Base-by-base conservation (phyloP, 2,113 vertebrate species). In the Pitta sordida region DNA sequence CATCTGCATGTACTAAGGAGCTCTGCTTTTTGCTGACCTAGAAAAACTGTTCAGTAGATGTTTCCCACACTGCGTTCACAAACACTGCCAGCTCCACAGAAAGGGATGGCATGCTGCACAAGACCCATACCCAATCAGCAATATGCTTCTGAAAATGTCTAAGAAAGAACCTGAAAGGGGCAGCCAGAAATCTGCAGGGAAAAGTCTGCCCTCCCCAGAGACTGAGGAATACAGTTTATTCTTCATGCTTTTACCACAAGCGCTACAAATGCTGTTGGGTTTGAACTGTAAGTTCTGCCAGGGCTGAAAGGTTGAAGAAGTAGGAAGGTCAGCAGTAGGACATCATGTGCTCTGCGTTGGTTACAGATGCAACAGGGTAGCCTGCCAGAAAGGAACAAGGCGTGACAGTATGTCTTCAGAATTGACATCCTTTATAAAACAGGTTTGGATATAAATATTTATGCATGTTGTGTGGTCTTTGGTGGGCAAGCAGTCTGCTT, bases 101-200 rank as follows among this genome's bases (percentile, higher is more conserved):
- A 80, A 21, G 58, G 0, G 1, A 11, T 46, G 62, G 22, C 13
- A 10, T 7, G 13, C 24, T n/a, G 44, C 56, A 39, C 30, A 9
- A 2, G 4, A 48, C 18, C 30, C 34, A 12, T 18, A 36, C 15
- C 18, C 2, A 0, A 56, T 22, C 2, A 6, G 49, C 2, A 5
- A 3, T 65, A 71, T 70, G 23, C 20, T 87, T 37, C 49, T 71
- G 53, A 48, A 65, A 83, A 16, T 23, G 4, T 26, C 49, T 8
- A 1, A 46, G 67, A 36, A 34, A 36, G 39, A 20, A 39, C 27
- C 43, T 87, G 43, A 27, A 78, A 41, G 4, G 10, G 10, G 26
- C 22, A 70, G 34, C 48, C 37, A 48, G 68, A 84, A 83, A 74
- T 60, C 84, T 86, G 20, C 30, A 51, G 18, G 23, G 13, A 21